These are phyloP conservation scores for Callosobruchus maculatus DNA, from an alignment of 2,888 invertebrate species.

Conservation along the genomic window DNA sequence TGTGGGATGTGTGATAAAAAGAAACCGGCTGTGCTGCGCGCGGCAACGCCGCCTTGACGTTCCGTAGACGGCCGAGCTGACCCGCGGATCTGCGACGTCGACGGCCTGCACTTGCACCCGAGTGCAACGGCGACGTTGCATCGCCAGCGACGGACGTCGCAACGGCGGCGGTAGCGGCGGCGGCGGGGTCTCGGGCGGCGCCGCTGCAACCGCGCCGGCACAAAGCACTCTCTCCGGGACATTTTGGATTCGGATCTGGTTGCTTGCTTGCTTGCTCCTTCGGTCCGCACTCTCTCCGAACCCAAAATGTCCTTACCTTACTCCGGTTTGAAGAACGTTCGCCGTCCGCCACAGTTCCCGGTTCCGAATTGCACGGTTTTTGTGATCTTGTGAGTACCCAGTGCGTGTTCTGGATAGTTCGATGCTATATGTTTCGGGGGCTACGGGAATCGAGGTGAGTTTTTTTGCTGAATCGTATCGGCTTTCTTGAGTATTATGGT, in stretches of 20 bases:
- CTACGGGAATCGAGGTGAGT: slow-evolving; percentile 13
- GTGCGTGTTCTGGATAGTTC: not conserved
- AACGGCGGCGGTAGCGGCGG: not conserved
- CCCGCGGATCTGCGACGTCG: not conserved
- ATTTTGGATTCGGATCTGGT: too few species aligned
- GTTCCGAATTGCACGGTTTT: not conserved
- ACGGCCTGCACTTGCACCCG: slow-evolving; percentile 17
- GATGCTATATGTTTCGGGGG: not conserved
- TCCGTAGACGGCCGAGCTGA: not conserved
- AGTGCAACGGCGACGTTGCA: not conserved
- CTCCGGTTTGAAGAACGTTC: not conserved
- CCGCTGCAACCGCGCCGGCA: not conserved
- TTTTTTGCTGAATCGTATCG: slow-evolving; percentile 12
- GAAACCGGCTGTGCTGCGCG: not conserved
- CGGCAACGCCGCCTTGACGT: not conserved
- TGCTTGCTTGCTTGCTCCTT: too few species aligned
- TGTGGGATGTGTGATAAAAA: not conserved
- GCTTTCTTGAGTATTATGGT: not conserved
- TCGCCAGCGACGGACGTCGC: not conserved
- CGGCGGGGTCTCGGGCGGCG: not conserved
- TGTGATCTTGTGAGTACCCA: not conserved
- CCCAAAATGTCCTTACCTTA: not conserved
- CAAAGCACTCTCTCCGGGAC: not conserved
- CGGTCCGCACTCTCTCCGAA: not conserved
- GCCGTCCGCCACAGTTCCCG: not conserved